These are phyloP conservation scores for Psittacula derbiana DNA, from an alignment of 2,797 vertebrate genomes.

Conservation along the genomic window DNA sequence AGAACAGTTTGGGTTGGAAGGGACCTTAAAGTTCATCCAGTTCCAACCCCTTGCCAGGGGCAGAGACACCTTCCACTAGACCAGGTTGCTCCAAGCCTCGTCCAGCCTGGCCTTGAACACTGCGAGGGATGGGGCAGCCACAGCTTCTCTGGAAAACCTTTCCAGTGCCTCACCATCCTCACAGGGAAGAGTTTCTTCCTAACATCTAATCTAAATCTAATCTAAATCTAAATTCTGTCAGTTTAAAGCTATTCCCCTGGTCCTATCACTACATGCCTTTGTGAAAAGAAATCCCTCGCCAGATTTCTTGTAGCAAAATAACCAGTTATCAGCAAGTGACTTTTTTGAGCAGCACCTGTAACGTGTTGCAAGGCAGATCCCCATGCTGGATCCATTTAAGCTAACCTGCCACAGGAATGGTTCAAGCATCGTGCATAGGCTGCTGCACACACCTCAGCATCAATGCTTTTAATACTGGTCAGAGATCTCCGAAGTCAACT, in stretches of 20 bases:
- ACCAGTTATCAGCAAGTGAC: neutral
- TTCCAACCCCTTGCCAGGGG: neutral
- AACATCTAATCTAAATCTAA: neutral
- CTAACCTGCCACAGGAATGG: neutral
- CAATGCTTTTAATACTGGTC: neutral
- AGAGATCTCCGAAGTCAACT: neutral
- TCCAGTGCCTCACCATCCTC: neutral
- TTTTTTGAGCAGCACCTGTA: neutral
- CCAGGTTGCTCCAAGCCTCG: neutral
- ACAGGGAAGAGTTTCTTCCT: neutral
- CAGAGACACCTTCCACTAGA: neutral
- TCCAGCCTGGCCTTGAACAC: neutral
- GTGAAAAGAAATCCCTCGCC: neutral
- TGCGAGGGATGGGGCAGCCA: neutral
- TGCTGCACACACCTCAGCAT: neutral
- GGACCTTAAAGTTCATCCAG: neutral
- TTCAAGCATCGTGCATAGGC: neutral
- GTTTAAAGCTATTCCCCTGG: neutral
- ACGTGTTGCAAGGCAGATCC: rapidly evolving
- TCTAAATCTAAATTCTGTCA: neutral
- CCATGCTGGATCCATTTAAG: neutral
- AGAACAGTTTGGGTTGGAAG: neutral
- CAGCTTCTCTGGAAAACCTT: neutral
- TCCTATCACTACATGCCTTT: neutral
- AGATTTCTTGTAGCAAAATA: neutral